These are phyloP conservation scores for Serripes groenlandicus DNA, from an alignment of 2,888 invertebrate species.

Conservation along the genomic window DNA sequence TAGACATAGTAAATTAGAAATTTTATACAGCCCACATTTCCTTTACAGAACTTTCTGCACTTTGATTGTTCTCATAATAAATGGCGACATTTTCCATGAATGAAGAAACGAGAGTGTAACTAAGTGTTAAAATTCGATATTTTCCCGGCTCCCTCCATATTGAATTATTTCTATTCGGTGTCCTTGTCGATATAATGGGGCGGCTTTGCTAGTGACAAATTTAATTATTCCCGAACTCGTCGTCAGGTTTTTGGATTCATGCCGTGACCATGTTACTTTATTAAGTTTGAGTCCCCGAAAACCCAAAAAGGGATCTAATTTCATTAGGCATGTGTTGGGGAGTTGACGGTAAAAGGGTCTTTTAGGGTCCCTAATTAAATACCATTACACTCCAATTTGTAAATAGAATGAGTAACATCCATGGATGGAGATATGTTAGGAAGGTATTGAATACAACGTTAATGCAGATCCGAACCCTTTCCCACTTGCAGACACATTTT, in stretches of 20 bases:
- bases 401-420: constrained; percentile 11
- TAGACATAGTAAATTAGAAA: too few species aligned
- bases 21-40: too few species aligned
- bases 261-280: constrained; percentile 6
- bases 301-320: constrained; percentile 20
- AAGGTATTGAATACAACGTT: constrained; percentile 13
- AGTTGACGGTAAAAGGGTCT: background rate
- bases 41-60: too few species aligned
- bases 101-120: constrained; percentile 5
- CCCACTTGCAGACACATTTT: too few species aligned
- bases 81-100: constrained; percentile 3
- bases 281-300: background rate
- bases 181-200: constrained; percentile 12
- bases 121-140: constrained; percentile 25
- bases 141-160: constrained; percentile 11
- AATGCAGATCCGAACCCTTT: background rate
- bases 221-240: constrained; percentile 26
- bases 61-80: too few species aligned
- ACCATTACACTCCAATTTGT: constrained; percentile 26
- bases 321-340: constrained; percentile 19
- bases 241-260: constrained; percentile 5
- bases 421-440: background rate
- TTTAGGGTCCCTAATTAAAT: constrained; percentile 24
- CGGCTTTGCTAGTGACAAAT: constrained; percentile 26
- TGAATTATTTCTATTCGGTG: constrained; percentile 25